These are phyloP conservation scores for Stichodactyla mertensii DNA, from an alignment of 64 coral and sea anemone species.

Conservation along the genomic window DNA sequence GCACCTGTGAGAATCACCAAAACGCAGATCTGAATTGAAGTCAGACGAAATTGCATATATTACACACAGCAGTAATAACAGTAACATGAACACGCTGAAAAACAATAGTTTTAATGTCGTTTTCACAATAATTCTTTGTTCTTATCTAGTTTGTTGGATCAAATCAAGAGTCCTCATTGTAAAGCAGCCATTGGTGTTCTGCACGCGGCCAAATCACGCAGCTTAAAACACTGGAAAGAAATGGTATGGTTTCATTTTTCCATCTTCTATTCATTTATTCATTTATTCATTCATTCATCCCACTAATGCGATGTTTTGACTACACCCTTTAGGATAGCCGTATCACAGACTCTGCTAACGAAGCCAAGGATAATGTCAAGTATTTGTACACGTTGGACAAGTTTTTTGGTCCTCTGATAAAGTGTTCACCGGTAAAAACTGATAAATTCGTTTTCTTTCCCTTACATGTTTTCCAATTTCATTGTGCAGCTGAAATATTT, in stretches of 20 bases:
- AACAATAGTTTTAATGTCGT: background rate
- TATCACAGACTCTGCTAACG: slow-evolving; percentile 96
- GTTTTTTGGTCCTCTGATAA: slow-evolving; percentile 95
- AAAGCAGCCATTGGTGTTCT: slow-evolving; percentile 97
- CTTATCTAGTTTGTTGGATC: slow-evolving; percentile 62
- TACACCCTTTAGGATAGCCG: slow-evolving; percentile 65
- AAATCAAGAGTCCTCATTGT: slow-evolving; percentile 92
- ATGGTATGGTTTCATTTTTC: slow-evolving; percentile 46
- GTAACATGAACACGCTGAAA: no score
- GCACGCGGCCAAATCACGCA: slow-evolving; percentile 89
- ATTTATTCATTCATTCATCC: background rate
- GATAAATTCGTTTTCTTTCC: background rate
- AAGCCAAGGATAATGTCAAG: slow-evolving; percentile 98
- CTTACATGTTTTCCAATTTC: background rate
- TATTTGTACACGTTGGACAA: slow-evolving; percentile 96
- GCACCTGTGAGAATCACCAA: background rate
- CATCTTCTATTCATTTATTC: background rate
- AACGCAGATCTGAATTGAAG: no score
- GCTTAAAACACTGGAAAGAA: slow-evolving; percentile 96
- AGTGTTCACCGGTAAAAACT: slow-evolving; percentile 84
- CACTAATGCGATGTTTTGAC: slow-evolving; percentile 7
- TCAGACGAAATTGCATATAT: no score
- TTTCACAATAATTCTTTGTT: background rate
- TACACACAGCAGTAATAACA: no score
- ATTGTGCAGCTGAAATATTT: no score